A percentile compares a stretch with the other conserved stretches of the same genome.
These are phyloP conservation scores for Drosophila obscura DNA, from an alignment of 1,140 invertebrate species.

Conservation along the genomic window DNA sequence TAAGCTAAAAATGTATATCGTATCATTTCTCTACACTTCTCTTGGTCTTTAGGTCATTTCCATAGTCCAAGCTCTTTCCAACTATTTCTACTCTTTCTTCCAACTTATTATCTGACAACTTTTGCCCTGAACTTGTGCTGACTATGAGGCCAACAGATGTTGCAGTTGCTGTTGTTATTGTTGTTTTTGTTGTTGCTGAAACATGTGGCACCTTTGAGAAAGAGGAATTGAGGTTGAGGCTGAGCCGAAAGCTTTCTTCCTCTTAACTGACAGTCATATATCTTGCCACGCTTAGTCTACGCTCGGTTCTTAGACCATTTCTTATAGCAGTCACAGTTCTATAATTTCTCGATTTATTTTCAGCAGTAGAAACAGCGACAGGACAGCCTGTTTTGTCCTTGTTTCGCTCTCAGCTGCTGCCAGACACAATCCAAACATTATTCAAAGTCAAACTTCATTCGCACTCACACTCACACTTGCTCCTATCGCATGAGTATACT, in stretches of 20 bases:
- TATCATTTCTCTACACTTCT: background rate
- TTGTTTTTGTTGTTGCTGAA: constrained; percentile 24
- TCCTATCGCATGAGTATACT: constrained; percentile 32
- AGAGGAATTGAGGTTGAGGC: constrained; percentile 20
- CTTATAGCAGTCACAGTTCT: constrained; percentile 82
- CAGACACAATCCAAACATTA: constrained; percentile 82
- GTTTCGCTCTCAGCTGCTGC: constrained; percentile 60
- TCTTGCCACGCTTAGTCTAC: constrained; percentile 59
- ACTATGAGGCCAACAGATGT: constrained; percentile 67
- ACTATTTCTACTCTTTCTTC: constrained; percentile 42
- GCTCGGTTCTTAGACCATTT: constrained; percentile 61
- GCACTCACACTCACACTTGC: constrained; percentile 41
- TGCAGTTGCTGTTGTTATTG: constrained; percentile 39
- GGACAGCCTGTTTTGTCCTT: constrained; percentile 55
- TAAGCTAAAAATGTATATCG: too few relatives aligned
- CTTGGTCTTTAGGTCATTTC: constrained; percentile 27
- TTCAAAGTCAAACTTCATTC: constrained; percentile 83
- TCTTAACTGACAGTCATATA: constrained; percentile 74
- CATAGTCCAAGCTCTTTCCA: constrained; percentile 24
- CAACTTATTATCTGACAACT: constrained; percentile 59
- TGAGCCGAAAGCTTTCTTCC: constrained; percentile 37
- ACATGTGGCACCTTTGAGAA: constrained; percentile 71
- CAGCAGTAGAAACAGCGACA: constrained; percentile 23
- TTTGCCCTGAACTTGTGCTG: constrained; percentile 40
- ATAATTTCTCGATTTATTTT: constrained; percentile 82